Percentiles rank a stretch among this genome's conserved stretches.
Conservation (phyloP, 2,797 vertebrate species). For the Semaprochilodus insignis region DNA sequence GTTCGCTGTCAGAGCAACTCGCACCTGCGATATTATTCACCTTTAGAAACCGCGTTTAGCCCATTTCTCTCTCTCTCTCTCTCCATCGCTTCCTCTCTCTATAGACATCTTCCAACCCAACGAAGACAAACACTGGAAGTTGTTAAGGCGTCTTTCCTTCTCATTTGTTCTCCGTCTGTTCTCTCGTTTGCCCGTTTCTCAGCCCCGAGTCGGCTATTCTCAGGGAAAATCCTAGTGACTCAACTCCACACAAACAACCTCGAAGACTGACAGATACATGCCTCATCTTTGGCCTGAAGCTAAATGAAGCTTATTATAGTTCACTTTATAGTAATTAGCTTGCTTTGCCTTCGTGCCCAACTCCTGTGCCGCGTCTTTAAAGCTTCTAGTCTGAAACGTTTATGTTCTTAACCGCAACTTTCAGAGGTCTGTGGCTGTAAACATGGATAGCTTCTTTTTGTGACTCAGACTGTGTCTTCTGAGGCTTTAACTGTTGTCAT, state of each 20-base stretch:
- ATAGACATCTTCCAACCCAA: no score
- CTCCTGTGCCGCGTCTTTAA: background rate
- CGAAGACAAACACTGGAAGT: no score
- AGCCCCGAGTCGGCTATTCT: conserved; percentile 5
- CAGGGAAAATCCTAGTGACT: conserved; percentile 36
- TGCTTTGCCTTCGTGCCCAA: conserved; percentile 59
- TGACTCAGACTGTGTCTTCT: no score
- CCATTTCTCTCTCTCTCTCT: conserved; percentile 8
- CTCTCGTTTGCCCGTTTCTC: background rate
- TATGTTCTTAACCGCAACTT: conserved; percentile 51
- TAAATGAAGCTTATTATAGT: conserved; percentile 71
- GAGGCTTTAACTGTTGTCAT: no score
- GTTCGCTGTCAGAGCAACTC: conserved; percentile 7
- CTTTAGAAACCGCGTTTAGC: background rate
- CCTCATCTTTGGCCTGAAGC: conserved; percentile 69
- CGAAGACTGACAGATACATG: conserved; percentile 68
- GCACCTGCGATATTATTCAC: conserved; percentile 26
- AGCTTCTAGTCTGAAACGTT: background rate
- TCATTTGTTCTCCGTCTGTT: conserved; percentile 11
- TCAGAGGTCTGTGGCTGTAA: conserved; percentile 31
- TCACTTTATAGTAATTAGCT: conserved; percentile 48
- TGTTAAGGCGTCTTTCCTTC: background rate
- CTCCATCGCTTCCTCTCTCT: background rate
- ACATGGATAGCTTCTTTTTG: background rate
- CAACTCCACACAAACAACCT: conserved; percentile 49